Evolutionary conservation across 2,888 invertebrate species (phyloP), one percentile per base, ranked within the genome.

Genomic region (Aelia acuminata): DNA sequence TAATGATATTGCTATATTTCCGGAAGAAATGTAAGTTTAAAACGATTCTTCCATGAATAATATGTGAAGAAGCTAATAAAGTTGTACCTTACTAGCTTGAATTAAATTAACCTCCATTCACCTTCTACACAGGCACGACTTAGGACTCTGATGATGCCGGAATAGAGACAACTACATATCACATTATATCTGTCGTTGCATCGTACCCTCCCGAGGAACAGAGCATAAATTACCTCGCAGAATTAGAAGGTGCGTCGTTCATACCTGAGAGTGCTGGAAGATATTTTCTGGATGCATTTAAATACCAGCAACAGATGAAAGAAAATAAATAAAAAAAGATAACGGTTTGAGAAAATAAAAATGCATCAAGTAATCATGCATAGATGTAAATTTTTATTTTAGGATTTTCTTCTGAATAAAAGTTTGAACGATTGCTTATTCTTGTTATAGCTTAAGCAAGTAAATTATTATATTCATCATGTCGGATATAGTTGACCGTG

Each of bases 31-130:
- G 26, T n/a, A 57, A 26, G 13, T 26, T 2, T 26, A 0, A 26
- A 57, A 57, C 13, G 26, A 26, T n/a, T 26, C 26, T 26, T 26
- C 8, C n/a, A 11, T 26, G n/a, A 53, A 53, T 53, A 53, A 31
- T 31, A 13, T 63, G 13, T 63, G 63, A 63, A 63, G 31, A 63
- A 63, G 63, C 31, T 63, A 63, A 13, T 70, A 18, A 31, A 70
- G 63, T 35, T 35, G 18, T 70, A 35, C 5, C 2, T 35, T 35
- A 35, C 18, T 35, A 35, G 63, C 35, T n/a, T 31, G 63, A 70
- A 70, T 70, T 35, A 70, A 70, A 70, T 70, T 35, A 70, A 18
- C 63, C 31, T 70, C 63, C 18, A 70, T 70, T 70, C 35, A 8
- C 63, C 15, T 35, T 31, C 35, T 35, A 70, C 63, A 20, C 3